Percentiles rank a stretch among this genome's conserved stretches.
Conservation (phyloP, 2,888 invertebrate genomes). For the Melinaea marsaeus region DNA sequence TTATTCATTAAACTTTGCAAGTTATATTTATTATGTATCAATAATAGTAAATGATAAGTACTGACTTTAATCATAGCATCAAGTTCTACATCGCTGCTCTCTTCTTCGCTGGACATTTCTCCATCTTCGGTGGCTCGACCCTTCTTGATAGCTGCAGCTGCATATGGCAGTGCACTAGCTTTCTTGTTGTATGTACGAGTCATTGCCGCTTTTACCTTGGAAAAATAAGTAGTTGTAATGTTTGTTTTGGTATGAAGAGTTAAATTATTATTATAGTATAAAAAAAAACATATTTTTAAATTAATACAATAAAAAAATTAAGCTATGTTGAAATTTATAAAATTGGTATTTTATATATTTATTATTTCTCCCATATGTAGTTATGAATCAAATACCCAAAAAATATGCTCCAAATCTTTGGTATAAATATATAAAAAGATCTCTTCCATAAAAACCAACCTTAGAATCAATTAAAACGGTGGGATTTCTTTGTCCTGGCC, state of each 20-base stretch:
- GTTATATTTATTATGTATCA: too few species aligned
- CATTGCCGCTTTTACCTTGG: conserved; percentile 91
- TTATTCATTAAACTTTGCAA: too few species aligned
- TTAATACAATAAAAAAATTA: too few species aligned
- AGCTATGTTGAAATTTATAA: too few species aligned
- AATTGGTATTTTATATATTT: too few species aligned
- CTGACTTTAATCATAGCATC: conserved; percentile 89
- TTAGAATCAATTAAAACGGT: conserved; percentile 87
- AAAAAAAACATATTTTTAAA: too few species aligned
- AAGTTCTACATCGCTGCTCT: conserved; percentile 80
- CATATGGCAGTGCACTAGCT: conserved; percentile 86
- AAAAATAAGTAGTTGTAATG: not conserved
- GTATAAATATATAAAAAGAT: too few species aligned
- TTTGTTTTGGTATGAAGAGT: too few species aligned
- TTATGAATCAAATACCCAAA: too few species aligned
- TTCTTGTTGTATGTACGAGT: conserved; percentile 96
- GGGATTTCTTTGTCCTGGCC: conserved; percentile 88
- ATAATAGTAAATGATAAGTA: conserved; percentile 1
- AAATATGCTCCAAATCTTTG: too few species aligned
- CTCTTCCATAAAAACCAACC: conserved; percentile 47
- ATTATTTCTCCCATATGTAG: too few species aligned
- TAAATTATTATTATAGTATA: too few species aligned
- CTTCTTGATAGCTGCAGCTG: conserved; percentile 80
- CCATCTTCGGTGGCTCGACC: conserved; percentile 64
- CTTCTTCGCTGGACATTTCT: conserved; percentile 58